These are phyloP conservation scores for Adelosebastes latens DNA, from an alignment of 2,797 vertebrate species.

Conservation along the genomic window DNA sequence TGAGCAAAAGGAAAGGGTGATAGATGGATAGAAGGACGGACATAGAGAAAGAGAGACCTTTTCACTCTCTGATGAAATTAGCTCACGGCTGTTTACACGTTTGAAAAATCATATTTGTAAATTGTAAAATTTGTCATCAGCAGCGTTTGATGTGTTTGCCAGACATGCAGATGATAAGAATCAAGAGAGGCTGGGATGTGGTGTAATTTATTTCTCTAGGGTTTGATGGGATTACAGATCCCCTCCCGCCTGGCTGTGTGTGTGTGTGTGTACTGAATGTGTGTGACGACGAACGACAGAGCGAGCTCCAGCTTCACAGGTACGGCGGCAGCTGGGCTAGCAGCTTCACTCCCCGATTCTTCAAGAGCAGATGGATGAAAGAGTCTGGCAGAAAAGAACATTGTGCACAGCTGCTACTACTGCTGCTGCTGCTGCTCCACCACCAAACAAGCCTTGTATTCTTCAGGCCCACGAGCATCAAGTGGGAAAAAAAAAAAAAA, in stretches of 20 bases:
- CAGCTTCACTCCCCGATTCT: slow-evolving; percentile 63
- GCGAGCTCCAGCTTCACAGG: slow-evolving; percentile 54
- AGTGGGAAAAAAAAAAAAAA: slow-evolving; percentile 38
- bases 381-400: slow-evolving; percentile 62
- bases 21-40: slow-evolving; percentile 25
- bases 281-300: slow-evolving; percentile 35
- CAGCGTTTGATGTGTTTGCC: slow-evolving; percentile 40
- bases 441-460: slow-evolving; percentile 41
- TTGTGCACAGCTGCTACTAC: slow-evolving; percentile 63
- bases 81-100: slow-evolving; percentile 58
- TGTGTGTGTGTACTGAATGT: slow-evolving; percentile 13
- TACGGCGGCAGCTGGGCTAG: slow-evolving; percentile 62
- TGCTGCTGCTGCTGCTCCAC: slow-evolving; percentile 35
- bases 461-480: slow-evolving; percentile 67
- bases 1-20: slow-evolving; percentile 41
- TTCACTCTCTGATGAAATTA: slow-evolving; percentile 55
- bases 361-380: slow-evolving; percentile 71
- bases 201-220: slow-evolving; percentile 61
- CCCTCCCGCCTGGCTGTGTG: neutral
- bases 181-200: slow-evolving; percentile 40
- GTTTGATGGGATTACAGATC: slow-evolving; percentile 61
- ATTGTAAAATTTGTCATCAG: slow-evolving; percentile 45
- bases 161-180: slow-evolving; percentile 45
- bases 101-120: slow-evolving; percentile 31
- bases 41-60: slow-evolving; percentile 32